These are phyloP conservation scores for Quadroppia sp. DNA, from an alignment of 2,888 invertebrate genomes.

Conservation along the genomic window DNA sequence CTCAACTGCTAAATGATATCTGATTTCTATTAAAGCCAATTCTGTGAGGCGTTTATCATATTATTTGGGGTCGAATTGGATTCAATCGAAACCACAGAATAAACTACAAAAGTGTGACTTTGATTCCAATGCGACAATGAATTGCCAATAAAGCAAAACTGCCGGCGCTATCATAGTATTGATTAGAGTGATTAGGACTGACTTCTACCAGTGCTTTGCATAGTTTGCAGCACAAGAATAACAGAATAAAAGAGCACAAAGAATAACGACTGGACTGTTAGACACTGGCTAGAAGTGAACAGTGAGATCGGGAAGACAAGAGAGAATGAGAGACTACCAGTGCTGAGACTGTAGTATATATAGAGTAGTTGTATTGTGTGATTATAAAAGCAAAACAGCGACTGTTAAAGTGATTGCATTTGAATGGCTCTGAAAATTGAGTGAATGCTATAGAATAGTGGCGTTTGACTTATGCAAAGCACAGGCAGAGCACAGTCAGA, in stretches of 20 bases:
- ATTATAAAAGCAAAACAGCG: conserved; percentile 11
- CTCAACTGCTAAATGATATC: conserved; percentile 18
- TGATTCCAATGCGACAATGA: conserved; percentile 11
- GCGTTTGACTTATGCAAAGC: conserved; percentile 12
- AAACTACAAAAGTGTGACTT: conserved; percentile 31
- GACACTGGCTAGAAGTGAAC: not conserved
- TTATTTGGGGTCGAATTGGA: conserved; percentile 29
- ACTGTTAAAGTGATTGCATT: conserved; percentile 37
- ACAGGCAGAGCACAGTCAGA: too few relatives aligned
- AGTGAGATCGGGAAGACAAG: conserved; percentile 4
- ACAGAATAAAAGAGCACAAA: not conserved
- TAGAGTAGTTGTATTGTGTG: conserved; percentile 24
- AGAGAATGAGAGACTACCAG: not conserved
- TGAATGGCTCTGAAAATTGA: conserved; percentile 20
- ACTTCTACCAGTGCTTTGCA: conserved; percentile 14
- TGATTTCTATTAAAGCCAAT: conserved; percentile 34
- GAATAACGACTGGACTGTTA: not conserved
- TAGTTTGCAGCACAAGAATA: not conserved
- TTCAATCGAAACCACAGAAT: conserved; percentile 33
- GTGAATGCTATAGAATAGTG: conserved; percentile 8
- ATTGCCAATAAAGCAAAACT: conserved; percentile 28
- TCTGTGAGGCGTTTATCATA: conserved; percentile 32
- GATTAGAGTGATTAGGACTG: conserved; percentile 34
- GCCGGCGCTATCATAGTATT: not conserved
- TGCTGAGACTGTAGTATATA: not conserved